phyloP scores from a whole-genome alignment of 1,140 invertebrate genomes.

The Drosophila virilis region DNA sequence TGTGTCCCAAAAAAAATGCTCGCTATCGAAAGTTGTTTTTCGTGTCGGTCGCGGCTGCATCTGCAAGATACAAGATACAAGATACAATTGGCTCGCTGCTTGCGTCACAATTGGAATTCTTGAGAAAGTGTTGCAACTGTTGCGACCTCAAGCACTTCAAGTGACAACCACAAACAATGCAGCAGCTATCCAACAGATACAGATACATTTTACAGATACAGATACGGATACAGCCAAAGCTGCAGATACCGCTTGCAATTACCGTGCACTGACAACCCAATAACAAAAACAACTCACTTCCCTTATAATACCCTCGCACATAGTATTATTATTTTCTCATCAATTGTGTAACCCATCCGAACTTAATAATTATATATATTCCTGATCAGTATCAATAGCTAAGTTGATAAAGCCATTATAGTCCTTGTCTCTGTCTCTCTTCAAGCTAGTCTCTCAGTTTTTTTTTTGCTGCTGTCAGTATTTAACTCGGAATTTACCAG shows the following conservation, averaged over 20 bases:
- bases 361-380: too few relatives aligned
- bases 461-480: too few relatives aligned
- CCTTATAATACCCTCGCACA: background rate
- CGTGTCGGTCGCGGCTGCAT: slow-evolving; percentile 48
- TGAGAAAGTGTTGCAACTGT: slow-evolving; percentile 72
- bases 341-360: too few relatives aligned
- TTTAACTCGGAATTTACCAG: too few relatives aligned
- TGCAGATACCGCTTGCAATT: slow-evolving; percentile 17
- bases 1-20: slow-evolving; percentile 2
- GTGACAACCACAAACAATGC: slow-evolving; percentile 68
- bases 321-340: too few relatives aligned
- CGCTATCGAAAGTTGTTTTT: slow-evolving; percentile 77
- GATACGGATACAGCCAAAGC: slow-evolving; percentile 1
- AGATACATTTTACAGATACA: background rate
- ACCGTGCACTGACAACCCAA: slow-evolving; percentile 13
- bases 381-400: too few relatives aligned
- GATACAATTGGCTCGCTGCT: slow-evolving; percentile 38
- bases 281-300: slow-evolving; percentile 44
- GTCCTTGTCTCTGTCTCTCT: too few relatives aligned
- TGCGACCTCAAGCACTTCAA: slow-evolving; percentile 67
- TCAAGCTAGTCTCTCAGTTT: too few relatives aligned
- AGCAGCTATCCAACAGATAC: slow-evolving; percentile 33
- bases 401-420: too few relatives aligned
- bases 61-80: slow-evolving; percentile 32
- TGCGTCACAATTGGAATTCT: slow-evolving; percentile 62